Evolutionary conservation across 2,888 invertebrate species (phyloP), one percentile per base, ranked within the genome.

Genomic region (Nycteola revayana): DNA sequence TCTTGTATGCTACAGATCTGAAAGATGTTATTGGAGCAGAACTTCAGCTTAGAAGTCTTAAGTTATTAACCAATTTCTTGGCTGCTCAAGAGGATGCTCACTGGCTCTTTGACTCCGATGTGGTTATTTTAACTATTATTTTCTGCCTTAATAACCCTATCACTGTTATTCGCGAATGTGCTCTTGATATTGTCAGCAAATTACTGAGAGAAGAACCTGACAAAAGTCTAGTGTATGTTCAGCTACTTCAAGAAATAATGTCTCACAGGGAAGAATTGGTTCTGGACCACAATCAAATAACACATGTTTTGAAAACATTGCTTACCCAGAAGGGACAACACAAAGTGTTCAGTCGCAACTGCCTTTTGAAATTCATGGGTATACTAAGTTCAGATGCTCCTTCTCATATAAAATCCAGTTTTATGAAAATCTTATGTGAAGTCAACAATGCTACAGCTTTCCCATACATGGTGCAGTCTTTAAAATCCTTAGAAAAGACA

Each of bases 201-300:
- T 48, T 90, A 18, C 33, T 80, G 6, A 52, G 73, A 37, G 66
- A 69, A 28, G 63, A 69, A 17, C 61, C 73, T 1, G 69, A 79
- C 32, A 69, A 80, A 17, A 77, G 77, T 1, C 50, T 79, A 1
- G 65, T 82, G 6, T 89, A 90, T 44, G 66, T 80, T 9, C 65
- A 86, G 1, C 51, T 92, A 4, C 48, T 91, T 10, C 69, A 81
- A 35, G 84, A 90, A 54, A 43, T 93, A 1, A 37, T 75, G n/a
- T 48, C 62, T 2, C 88, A 90, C 25, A 79, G 78, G 40, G 78
- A 90, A 33, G 95, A 94, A 64, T 81, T 95, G 23, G 48, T 90
- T 14, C 68, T 93, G 42, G 95, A 95, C 57, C 75, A 90, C 21
- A 91, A 93, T 43, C 94, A 95, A 63, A 72, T 94, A 9, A 82